Evolutionary conservation across 1,140 invertebrate species (phyloP), one percentile per base, ranked within the genome.

Genomic region (Dermatophagoides farinae): DNA sequence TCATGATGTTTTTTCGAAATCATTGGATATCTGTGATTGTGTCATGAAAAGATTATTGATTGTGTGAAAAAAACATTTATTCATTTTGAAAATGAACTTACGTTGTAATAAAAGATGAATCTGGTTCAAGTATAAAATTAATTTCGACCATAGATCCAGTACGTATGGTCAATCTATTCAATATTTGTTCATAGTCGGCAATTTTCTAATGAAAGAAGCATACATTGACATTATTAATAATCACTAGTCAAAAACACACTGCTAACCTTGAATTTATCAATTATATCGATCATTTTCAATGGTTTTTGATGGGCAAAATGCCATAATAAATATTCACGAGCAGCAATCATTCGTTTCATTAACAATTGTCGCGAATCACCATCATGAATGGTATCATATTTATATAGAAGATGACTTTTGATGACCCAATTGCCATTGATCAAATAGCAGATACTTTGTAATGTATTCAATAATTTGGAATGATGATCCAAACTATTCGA

Each of bases 361-460:
- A 25, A 4, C 5, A 12, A n/a, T 23, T 55, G 53, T 44, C n/a
- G 14, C 1, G 5, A 11, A 18, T 55, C 53, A 20, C n/a, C n/a
- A 44, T 55, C 53, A 20, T 41, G 53, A 20, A 55, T n/a, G 5
- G 53, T 14, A 25, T 55, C 23, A 12, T 25, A 14, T 23, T 55
- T 39, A 23, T 55, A 55, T n/a, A 55, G 31, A 4, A 55, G 25
- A 44, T 55, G 12, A 25, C 53, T 55, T 44, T 55, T 55, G 2
- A 55, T 44, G 14, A 55, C 53, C 53, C 53, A 55, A 44, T 55
- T 55, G 23, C 53, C 53, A n/a, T 20, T 2, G 25, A 55, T 23
- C 14, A 55, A 23, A 18, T 25, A 20, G 14, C 14, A 14, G 39
- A 55, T 41, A 23, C 14, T 55, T 16, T 14, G 53, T 23, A 55